Percentiles rank a stretch among this genome's conserved stretches.
Evolutionary conservation across 2,888 invertebrate genomes (phyloP).

Genomic region (Pyrocoelia pectoralis): DNA sequence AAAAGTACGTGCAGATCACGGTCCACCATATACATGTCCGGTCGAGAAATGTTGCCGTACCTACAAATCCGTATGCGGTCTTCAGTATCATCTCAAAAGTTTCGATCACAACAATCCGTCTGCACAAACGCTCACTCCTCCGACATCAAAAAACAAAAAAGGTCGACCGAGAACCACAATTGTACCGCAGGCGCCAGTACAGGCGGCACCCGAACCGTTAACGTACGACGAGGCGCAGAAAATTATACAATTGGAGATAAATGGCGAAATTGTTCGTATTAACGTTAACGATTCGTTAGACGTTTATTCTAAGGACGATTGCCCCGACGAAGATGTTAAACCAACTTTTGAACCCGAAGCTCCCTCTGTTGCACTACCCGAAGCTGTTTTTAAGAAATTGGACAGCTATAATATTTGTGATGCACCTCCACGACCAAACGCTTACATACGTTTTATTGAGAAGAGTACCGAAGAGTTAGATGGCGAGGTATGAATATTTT

Average conservation of each 20-base stretch:
- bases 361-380: conserved; percentile 69
- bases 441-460: conserved; percentile 94
- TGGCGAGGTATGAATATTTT: conserved; percentile 66
- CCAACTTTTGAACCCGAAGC: conserved; percentile 53
- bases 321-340: conserved; percentile 57
- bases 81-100: conserved; percentile 86
- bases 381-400: conserved; percentile 74
- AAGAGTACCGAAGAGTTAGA: conserved; percentile 94
- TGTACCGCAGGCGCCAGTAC: conserved; percentile 51
- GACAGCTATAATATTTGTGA: conserved; percentile 82
- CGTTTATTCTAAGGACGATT: conserved; percentile 74
- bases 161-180: conserved; percentile 46
- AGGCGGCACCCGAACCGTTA: conserved; percentile 72
- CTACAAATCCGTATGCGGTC: conserved; percentile 86
- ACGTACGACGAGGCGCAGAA: conserved; percentile 87
- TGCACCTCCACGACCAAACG: conserved; percentile 85
- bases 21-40: conserved; percentile 88
- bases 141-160: conserved; percentile 70
- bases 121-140: conserved; percentile 66
- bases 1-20: conserved; percentile 79
- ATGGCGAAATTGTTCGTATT: conserved; percentile 66
- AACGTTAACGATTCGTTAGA: conserved; percentile 71
- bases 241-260: conserved; percentile 87
- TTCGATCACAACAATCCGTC: conserved; percentile 84
- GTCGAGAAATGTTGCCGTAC: conserved; percentile 84